phyloP scores from a whole-genome alignment of 2,113 vertebrate species.

The Dendrocopos noguchii region DNA sequence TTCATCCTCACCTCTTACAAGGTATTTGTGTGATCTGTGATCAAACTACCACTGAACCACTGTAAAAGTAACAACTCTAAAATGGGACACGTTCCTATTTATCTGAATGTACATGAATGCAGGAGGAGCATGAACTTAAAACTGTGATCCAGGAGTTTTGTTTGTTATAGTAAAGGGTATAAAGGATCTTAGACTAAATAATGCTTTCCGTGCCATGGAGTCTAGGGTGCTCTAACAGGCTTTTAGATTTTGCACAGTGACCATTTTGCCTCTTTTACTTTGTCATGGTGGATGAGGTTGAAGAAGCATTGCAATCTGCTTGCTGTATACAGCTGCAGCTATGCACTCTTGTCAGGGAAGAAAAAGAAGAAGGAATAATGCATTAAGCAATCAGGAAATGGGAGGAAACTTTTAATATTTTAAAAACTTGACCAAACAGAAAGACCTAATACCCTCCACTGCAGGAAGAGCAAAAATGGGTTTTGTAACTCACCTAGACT shows the following conservation, averaged over 20 bases:
- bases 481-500: background rate
- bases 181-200: background rate
- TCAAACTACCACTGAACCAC: background rate
- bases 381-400: background rate
- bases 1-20: slow-evolving; percentile 87
- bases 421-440: background rate
- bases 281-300: background rate
- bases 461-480: background rate
- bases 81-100: background rate
- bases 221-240: background rate
- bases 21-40: slow-evolving; percentile 72
- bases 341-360: fast-evolving
- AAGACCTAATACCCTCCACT: background rate
- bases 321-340: background rate
- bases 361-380: background rate
- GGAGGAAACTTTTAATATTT: background rate
- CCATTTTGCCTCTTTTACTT: background rate
- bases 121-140: background rate
- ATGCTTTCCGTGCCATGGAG: background rate
- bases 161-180: background rate
- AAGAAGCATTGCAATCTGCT: background rate
- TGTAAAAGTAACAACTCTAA: background rate
- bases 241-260: background rate
- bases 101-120: fast-evolving
- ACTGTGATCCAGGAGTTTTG: background rate